Conservation (phyloP, 2,888 invertebrate genomes). For the Pristionchus mayeri region DNA sequence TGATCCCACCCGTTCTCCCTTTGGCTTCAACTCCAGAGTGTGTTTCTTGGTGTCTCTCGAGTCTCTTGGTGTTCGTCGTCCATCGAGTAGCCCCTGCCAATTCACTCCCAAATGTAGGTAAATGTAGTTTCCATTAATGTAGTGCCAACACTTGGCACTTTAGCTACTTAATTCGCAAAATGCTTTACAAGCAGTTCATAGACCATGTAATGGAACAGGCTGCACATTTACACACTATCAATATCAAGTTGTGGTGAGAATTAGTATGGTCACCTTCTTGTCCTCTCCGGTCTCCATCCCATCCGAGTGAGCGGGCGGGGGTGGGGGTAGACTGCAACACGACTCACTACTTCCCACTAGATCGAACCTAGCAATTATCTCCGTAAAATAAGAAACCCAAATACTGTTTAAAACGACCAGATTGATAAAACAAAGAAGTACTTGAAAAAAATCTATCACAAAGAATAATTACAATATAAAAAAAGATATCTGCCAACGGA, state of each 20-base stretch:
- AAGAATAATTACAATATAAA: too few species aligned
- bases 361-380: background rate
- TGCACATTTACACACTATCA: too few species aligned
- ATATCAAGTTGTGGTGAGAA: too few species aligned
- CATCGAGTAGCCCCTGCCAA: constrained; percentile 1
- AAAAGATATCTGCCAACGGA: too few species aligned
- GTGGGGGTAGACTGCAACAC: constrained; percentile 2
- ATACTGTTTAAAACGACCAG: too few species aligned
- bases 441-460: too few species aligned
- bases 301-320: constrained; percentile 1
- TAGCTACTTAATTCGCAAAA: too few species aligned
- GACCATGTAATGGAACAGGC: too few species aligned
- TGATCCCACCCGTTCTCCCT: constrained; percentile 1
- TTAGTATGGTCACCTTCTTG: constrained; percentile 8
- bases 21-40: constrained; percentile 44
- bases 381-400: background rate
- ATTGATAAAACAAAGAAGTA: too few species aligned
- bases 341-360: too few species aligned
- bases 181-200: too few species aligned
- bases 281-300: constrained; percentile 36
- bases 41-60: constrained; percentile 34
- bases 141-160: too few species aligned
- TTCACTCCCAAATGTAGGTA: background rate
- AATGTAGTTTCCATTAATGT: background rate
- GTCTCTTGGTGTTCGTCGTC: constrained; percentile 12